Conservation (phyloP, 2,113 vertebrate species). For the Dipodomys ordii region DNA sequence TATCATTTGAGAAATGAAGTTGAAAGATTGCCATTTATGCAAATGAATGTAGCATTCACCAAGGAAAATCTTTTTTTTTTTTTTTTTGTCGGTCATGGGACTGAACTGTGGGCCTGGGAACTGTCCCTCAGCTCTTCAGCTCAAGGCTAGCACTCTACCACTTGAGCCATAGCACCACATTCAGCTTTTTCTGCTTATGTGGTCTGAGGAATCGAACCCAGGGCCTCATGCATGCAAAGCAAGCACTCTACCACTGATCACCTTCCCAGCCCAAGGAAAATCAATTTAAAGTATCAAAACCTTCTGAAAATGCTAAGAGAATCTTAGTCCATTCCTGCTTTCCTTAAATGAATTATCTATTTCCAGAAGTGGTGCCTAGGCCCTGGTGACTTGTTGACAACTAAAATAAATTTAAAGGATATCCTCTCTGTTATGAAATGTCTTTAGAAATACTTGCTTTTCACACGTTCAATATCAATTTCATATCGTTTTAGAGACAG, state of each 20-base stretch:
- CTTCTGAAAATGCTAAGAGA: conserved; percentile 25
- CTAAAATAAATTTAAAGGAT: conserved; percentile 39
- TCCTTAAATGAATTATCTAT: conserved; percentile 33
- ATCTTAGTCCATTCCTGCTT: neutral
- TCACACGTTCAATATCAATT: conserved; percentile 19
- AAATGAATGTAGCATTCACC: conserved; percentile 43
- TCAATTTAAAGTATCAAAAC: conserved; percentile 8
- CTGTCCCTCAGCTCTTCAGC: too few relatives aligned
- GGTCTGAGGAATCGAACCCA: too few relatives aligned
- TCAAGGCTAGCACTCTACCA: too few relatives aligned
- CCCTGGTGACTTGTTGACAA: conserved; percentile 20
- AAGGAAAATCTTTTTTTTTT: neutral
- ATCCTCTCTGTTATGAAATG: neutral
- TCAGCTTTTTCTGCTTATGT: too few relatives aligned
- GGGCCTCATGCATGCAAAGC: too few relatives aligned
- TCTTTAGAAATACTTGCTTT: conserved; percentile 59
- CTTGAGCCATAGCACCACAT: too few relatives aligned
- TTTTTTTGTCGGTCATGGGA: too few relatives aligned
- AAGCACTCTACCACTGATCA: too few relatives aligned
- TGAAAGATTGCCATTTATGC: neutral
- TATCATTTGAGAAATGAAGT: conserved; percentile 43
- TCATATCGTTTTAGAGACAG: conserved; percentile 59
- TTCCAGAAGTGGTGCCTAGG: neutral
- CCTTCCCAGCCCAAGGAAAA: neutral
- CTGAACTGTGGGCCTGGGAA: too few relatives aligned